phyloP scores from a whole-genome alignment of 2,888 invertebrate species.

The Frankliniella fusca region DNA sequence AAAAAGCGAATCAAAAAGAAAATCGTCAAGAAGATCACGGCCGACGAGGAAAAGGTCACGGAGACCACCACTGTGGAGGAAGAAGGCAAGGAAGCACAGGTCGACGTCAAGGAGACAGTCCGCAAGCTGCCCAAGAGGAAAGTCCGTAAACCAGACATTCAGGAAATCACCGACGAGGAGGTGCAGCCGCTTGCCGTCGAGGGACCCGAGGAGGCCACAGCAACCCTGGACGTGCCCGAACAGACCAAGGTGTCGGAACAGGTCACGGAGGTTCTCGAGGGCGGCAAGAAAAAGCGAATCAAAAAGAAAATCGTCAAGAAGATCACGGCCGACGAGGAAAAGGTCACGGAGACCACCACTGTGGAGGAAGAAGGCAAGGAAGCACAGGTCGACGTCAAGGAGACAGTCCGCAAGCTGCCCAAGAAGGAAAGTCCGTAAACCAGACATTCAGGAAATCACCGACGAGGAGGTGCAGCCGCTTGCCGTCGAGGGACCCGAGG shows the following conservation, averaged over 20 bases:
- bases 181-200: slow-evolving; percentile 32
- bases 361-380: slow-evolving; percentile 45
- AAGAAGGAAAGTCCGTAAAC: background rate
- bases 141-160: background rate
- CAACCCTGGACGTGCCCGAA: background rate
- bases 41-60: slow-evolving; percentile 39
- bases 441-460: background rate
- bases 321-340: slow-evolving; percentile 44
- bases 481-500: background rate
- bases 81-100: slow-evolving; percentile 48
- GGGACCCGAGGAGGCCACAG: background rate
- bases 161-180: background rate
- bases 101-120: background rate
- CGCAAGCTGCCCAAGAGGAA: background rate
- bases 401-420: slow-evolving; percentile 36
- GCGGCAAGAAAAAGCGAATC: background rate
- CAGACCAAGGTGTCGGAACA: background rate
- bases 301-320: slow-evolving; percentile 12
- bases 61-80: slow-evolving; percentile 44
- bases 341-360: slow-evolving; percentile 44
- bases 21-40: slow-evolving; percentile 45
- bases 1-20: slow-evolving; percentile 40
- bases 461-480: background rate
- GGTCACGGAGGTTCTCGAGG: background rate
- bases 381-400: background rate